Percentiles rank a stretch among this genome's conserved stretches.
Evolutionary conservation across 64 coral and sea anemone species (phyloP).

Genomic region (Anthopleura sola): DNA sequence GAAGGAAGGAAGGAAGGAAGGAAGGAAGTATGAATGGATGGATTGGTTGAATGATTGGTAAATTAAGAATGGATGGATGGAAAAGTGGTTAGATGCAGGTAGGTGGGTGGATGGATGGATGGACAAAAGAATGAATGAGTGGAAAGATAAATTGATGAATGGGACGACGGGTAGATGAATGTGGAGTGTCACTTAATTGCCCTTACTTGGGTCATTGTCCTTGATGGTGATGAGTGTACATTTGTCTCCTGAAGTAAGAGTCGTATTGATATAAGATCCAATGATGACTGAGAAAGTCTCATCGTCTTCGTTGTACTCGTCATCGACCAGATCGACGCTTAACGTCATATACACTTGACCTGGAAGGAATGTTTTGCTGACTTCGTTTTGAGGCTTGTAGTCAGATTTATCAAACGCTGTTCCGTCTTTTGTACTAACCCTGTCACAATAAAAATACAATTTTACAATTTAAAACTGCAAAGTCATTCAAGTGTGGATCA

Average conservation of each 20-base stretch:
- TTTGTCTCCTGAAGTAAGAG: neutral
- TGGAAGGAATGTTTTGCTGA: neutral
- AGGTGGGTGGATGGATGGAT: too few species aligned
- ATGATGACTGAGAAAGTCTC: neutral
- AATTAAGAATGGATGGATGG: too few species aligned
- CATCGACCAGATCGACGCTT: neutral
- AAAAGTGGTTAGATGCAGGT: neutral
- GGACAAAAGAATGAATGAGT: too few species aligned
- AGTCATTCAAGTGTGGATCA: neutral
- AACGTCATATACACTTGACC: slow-evolving; percentile 1
- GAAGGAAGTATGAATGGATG: too few species aligned
- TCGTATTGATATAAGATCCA: neutral
- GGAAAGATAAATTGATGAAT: too few species aligned
- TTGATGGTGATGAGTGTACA: neutral
- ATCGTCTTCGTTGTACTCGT: neutral
- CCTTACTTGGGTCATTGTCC: neutral
- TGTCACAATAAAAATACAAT: neutral
- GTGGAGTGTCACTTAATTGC: too few species aligned
- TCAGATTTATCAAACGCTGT: neutral
- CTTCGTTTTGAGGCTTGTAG: neutral
- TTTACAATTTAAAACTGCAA: neutral
- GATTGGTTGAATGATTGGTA: too few species aligned
- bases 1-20: too few species aligned
- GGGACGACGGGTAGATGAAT: too few species aligned
- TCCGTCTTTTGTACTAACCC: neutral